These are phyloP conservation scores for Pyrgilauda ruficollis DNA, from an alignment of 2,113 vertebrate genomes.

Conservation along the genomic window DNA sequence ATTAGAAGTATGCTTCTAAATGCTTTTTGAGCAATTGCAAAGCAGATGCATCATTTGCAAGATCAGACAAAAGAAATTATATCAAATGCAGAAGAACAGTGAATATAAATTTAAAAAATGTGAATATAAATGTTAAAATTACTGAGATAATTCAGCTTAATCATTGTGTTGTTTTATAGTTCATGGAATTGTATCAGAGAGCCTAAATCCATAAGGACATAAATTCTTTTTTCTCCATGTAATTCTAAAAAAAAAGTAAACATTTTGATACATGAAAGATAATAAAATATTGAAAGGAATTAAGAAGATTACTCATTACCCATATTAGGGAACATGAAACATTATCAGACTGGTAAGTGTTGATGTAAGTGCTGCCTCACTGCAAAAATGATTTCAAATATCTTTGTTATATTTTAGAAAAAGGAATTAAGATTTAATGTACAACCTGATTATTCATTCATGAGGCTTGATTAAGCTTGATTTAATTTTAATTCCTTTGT, in stretches of 20 bases:
- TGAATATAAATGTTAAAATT: not conserved
- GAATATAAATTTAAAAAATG: not conserved
- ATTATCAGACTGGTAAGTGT: not conserved
- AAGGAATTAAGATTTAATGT: constrained; percentile 48
- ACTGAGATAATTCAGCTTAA: not conserved
- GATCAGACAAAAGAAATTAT: not conserved
- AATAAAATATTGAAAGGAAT: not conserved
- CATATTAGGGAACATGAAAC: not conserved
- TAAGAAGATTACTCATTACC: not conserved
- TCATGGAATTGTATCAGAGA: not conserved
- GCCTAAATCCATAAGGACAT: not conserved
- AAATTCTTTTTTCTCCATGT: not conserved
- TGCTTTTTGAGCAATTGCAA: not conserved
- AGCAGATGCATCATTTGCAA: not conserved
- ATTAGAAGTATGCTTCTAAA: not conserved
- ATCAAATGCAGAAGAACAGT: not conserved
- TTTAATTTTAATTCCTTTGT: constrained; percentile 42
- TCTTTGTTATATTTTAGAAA: constrained; percentile 33
- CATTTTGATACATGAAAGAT: not conserved
- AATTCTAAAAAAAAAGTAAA: not conserved
- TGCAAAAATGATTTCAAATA: not conserved
- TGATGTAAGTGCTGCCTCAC: not conserved
- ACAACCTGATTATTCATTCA: constrained; percentile 33
- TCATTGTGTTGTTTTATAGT: not conserved
- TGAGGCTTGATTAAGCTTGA: constrained; percentile 23